phyloP scores from a whole-genome alignment of 2,888 invertebrate genomes.

The Conus canariensis region DNA sequence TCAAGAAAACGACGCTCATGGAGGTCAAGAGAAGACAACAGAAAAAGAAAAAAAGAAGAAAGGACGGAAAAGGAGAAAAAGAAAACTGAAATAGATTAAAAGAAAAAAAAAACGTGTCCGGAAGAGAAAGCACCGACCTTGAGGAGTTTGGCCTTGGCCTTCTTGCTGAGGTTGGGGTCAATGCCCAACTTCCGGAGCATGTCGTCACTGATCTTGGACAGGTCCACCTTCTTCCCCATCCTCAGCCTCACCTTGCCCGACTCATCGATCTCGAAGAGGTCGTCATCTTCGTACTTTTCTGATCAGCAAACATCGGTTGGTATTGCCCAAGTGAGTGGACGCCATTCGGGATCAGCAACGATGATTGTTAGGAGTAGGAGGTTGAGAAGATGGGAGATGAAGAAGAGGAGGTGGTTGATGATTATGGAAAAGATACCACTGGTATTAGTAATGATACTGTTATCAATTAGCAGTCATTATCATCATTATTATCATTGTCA shows the following conservation, averaged over 20 bases:
- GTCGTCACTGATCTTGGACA: constrained; percentile 70
- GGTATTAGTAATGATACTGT: too few species aligned
- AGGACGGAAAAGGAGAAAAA: too few species aligned
- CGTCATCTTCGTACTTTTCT: constrained; percentile 51
- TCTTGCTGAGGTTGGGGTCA: constrained; percentile 70
- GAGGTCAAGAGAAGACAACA: too few species aligned
- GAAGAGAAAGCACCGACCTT: constrained; percentile 57
- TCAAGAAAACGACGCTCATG: too few species aligned
- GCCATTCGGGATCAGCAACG: neutral
- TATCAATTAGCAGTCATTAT: too few species aligned
- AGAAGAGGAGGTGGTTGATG: too few species aligned
- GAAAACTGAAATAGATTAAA: too few species aligned
- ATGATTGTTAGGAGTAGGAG: neutral
- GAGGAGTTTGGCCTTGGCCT: constrained; percentile 71
- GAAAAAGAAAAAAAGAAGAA: too few species aligned
- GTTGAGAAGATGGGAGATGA: neutral
- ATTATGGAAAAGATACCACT: too few species aligned
- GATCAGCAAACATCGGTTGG: neutral
- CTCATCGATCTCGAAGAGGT: constrained; percentile 70
- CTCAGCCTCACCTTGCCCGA: constrained; percentile 70
- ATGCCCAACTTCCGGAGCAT: constrained; percentile 73
- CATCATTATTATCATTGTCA: too few species aligned
- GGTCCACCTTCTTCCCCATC: constrained; percentile 71
- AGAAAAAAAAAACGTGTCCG: too few species aligned
- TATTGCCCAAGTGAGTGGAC: neutral